Evolutionary conservation across 2,113 vertebrate species (phyloP), one percentile per base, ranked within the genome.

Genomic region (Mustela nigripes): DNA sequence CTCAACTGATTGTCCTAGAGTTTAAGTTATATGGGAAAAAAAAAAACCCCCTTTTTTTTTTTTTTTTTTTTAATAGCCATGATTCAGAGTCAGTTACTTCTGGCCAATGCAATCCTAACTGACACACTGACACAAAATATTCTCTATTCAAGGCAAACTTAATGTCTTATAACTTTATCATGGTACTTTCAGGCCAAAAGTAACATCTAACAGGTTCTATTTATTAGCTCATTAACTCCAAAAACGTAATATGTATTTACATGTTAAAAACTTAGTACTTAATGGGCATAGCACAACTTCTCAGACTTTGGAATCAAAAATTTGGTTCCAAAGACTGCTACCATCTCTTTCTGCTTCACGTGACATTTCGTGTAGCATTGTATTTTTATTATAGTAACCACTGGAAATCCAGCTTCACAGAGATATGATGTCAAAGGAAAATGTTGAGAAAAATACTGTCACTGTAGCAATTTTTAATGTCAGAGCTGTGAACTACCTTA

Each of bases 21-120:
- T 78, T 85, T 6, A 69, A 89, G 7, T 39, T 69, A 82, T 2
- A 10, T 79, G 78, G 45, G 8, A 7, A 21, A 71, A 71, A 71
- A 50, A 80, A 3, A 50, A 65, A n/a, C n/a, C n/a, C n/a, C 2
- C 7, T 10, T 0, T 73, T 65, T 74, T n/a, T 79, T 36, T 36
- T 84, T 84, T 93, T 36, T 84, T 84, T 93, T 33, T 84, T 84
- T 91, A 84, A 65, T 89, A 18, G 76, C 14, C 58, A 81, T 62
- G 86, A 71, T 86, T 89, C 45, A 60, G 36, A 81, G 53, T 80
- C n/a, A 71, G 21, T 95, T 78, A 62, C 31, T 60, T 33, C 4
- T n/a, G 96, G 22, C 9, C 26, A 78, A 36, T 36, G 12, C 26
- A 65, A 62, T 79, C 45, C 15, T 93, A 71, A 87, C 45, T 89